phyloP scores from a whole-genome alignment of 1,140 invertebrate species.

The Hirudo medicinalis region DNA sequence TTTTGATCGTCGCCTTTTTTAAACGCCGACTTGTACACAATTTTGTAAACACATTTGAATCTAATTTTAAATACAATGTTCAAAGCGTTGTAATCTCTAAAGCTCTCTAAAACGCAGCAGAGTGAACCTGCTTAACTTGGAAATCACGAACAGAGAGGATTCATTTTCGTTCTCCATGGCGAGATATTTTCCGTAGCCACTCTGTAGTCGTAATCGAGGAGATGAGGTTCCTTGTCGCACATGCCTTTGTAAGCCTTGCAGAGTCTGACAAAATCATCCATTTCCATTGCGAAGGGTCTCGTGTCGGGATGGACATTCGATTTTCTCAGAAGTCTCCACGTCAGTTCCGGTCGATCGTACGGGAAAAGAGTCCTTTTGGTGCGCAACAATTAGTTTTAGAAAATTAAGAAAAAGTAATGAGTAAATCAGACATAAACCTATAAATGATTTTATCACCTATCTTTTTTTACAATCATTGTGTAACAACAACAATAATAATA shows the following conservation, averaged over 20 bases:
- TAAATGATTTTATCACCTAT: neutral
- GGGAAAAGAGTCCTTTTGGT: slow-evolving; percentile 20
- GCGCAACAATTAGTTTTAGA: slow-evolving; percentile 10
- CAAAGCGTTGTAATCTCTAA: neutral
- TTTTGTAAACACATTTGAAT: too few species aligned
- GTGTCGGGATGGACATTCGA: slow-evolving; percentile 14
- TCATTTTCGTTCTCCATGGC: neutral
- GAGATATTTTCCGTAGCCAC: neutral
- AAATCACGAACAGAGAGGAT: neutral
- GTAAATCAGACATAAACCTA: neutral
- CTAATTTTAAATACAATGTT: too few species aligned
- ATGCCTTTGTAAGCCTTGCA: slow-evolving; percentile 13
- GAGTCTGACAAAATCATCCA: slow-evolving; percentile 17
- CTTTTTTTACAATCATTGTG: too few species aligned
- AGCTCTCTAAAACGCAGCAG: neutral
- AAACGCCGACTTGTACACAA: too few species aligned
- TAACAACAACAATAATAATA: too few species aligned
- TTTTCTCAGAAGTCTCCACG: slow-evolving; percentile 2
- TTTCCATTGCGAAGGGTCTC: slow-evolving; percentile 10
- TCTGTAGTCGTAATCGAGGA: slow-evolving; percentile 19
- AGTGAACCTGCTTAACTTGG: neutral
- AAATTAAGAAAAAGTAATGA: neutral
- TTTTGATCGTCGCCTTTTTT: too few species aligned
- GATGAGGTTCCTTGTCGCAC: slow-evolving; percentile 6
- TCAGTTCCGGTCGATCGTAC: neutral